These are phyloP conservation scores for Porites lobata DNA, from an alignment of 92 coral and sea anemone species.

Conservation along the genomic window DNA sequence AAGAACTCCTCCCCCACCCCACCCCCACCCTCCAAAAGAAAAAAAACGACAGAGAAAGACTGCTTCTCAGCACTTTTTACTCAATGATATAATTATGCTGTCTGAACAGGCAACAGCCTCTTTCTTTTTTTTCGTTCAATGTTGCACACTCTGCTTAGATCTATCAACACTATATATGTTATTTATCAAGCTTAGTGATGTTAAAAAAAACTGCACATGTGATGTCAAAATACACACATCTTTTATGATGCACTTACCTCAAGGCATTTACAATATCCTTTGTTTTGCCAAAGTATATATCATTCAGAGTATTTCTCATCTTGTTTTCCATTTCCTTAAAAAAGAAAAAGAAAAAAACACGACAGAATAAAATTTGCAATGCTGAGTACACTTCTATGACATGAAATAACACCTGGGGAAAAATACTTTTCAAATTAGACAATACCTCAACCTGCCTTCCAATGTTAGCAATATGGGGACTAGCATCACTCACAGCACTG, in stretches of 20 bases:
- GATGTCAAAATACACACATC: too few relatives aligned
- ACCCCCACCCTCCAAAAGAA: too few relatives aligned
- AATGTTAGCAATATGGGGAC: slow-evolving; percentile 97
- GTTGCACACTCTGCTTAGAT: too few relatives aligned
- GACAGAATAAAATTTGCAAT: not conserved
- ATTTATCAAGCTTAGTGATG: not conserved
- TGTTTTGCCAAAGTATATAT: slow-evolving; percentile 99
- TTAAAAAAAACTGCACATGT: not conserved
- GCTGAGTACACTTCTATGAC: not conserved
- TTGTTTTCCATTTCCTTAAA: slow-evolving; percentile 98
- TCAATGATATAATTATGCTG: too few relatives aligned
- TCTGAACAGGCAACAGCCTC: too few relatives aligned
- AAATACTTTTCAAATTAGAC: not conserved
- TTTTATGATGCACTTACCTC: slow-evolving; percentile 65
- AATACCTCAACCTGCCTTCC: slow-evolving; percentile 95
- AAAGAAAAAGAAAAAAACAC: not conserved
- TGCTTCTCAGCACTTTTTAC: too few relatives aligned
- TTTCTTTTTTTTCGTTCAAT: too few relatives aligned
- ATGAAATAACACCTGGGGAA: not conserved
- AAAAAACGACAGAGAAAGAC: too few relatives aligned
- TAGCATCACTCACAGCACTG: slow-evolving; percentile 85
- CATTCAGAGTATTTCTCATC: slow-evolving; percentile 99
- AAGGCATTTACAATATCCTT: slow-evolving; percentile 96
- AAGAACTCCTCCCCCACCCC: too few relatives aligned
- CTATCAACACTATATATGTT: too few relatives aligned